Conservation (phyloP, 2,113 vertebrate genomes). For the Nycticorax nycticorax region DNA sequence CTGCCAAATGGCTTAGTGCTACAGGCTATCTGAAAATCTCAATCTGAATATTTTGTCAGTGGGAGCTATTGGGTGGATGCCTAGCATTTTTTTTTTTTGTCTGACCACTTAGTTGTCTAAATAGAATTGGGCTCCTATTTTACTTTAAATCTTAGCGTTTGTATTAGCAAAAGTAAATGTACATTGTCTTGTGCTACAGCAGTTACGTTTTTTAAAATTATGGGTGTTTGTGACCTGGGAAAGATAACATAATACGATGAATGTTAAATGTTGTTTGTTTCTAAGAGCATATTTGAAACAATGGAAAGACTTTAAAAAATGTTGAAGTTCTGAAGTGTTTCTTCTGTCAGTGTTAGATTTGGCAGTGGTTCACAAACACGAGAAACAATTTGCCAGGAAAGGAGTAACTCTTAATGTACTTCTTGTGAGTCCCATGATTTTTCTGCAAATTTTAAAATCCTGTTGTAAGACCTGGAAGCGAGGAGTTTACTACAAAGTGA, state of each 20-base stretch:
- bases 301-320: slow-evolving; percentile 58
- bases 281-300: neutral
- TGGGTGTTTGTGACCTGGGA: neutral
- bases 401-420: neutral
- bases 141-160: neutral
- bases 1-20: slow-evolving; percentile 30
- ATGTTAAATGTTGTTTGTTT: slow-evolving; percentile 14
- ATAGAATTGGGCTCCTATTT: neutral
- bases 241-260: neutral
- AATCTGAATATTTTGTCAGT: slow-evolving; percentile 45
- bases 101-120: neutral
- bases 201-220: neutral
- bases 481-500: neutral
- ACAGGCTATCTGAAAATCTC: slow-evolving; percentile 50
- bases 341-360: slow-evolving; percentile 50
- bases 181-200: neutral
- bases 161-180: neutral
- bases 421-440: neutral
- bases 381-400: neutral
- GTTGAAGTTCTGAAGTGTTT: slow-evolving; percentile 25
- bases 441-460: neutral
- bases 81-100: neutral
- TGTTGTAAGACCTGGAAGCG: neutral
- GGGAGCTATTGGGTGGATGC: slow-evolving; percentile 32
- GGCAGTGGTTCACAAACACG: slow-evolving; percentile 1